phyloP scores from a whole-genome alignment of 35 echinoderm and acorn worm species.

The Heliocidaris tuberculata region DNA sequence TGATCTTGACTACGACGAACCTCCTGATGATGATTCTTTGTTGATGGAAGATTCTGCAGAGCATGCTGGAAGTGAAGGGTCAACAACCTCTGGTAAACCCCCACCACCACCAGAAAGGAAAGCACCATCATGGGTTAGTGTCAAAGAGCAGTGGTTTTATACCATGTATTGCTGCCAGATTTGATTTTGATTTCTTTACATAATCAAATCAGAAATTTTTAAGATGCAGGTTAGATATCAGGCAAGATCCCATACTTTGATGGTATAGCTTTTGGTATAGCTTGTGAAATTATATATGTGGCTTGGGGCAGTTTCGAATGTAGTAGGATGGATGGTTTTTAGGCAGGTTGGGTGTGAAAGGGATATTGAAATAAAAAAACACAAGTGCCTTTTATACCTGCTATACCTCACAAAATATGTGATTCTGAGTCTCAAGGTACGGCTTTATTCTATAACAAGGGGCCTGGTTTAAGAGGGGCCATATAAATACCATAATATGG shows the following conservation, averaged over 20 bases:
- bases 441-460: too few relatives aligned
- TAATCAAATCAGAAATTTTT: too few relatives aligned
- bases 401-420: too few relatives aligned
- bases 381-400: too few relatives aligned
- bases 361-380: too few relatives aligned
- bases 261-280: background rate
- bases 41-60: slow-evolving; percentile 48
- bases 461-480: too few relatives aligned
- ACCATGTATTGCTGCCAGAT: background rate
- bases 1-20: slow-evolving; percentile 64
- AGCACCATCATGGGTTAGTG: slow-evolving; percentile 37
- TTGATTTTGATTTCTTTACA: too few relatives aligned
- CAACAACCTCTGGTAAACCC: slow-evolving; percentile 5
- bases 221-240: background rate
- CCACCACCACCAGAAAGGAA: slow-evolving; percentile 42
- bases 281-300: background rate
- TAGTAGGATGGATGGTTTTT: too few relatives aligned
- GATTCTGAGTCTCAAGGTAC: too few relatives aligned
- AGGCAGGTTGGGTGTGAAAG: too few relatives aligned
- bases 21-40: slow-evolving; percentile 58
- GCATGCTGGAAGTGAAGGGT: background rate
- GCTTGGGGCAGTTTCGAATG: background rate
- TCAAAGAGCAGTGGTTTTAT: background rate
- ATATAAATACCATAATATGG: too few relatives aligned
- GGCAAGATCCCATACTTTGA: background rate